Evolutionary conservation across 2,888 invertebrate genomes (phyloP).

Genomic region (Apamea epomidion): DNA sequence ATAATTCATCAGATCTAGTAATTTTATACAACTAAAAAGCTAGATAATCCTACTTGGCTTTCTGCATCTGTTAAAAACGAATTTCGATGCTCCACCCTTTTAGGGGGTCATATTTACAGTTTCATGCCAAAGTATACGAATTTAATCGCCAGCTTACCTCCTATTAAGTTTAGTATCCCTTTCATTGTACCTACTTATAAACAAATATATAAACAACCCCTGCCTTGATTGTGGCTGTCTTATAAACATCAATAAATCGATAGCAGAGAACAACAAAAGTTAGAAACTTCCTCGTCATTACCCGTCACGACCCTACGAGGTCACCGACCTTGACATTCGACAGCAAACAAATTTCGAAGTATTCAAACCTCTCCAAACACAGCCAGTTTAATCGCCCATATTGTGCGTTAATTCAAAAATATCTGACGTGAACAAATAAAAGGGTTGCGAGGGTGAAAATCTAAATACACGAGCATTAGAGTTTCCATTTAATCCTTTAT

Average conservation of each 20-base stretch:
- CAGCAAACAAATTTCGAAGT: constrained; percentile 69
- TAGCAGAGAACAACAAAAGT: constrained; percentile 59
- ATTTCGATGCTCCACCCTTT: background rate
- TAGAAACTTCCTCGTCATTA: constrained; percentile 62
- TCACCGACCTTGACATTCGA: constrained; percentile 79
- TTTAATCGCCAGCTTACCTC: background rate
- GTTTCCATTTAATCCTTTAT: constrained; percentile 82
- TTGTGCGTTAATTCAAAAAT: constrained; percentile 80
- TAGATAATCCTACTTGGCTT: background rate
- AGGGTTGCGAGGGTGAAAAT: constrained; percentile 77
- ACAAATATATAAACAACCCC: background rate
- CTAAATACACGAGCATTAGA: constrained; percentile 85
- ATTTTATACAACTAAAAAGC: background rate
- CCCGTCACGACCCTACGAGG: constrained; percentile 69
- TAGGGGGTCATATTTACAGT: background rate
- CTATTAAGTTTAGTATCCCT: background rate
- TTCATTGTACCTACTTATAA: background rate
- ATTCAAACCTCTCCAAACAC: constrained; percentile 66
- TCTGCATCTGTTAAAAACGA: background rate
- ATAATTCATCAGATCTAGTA: no score
- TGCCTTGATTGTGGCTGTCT: background rate
- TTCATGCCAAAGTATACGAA: background rate
- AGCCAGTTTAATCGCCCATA: constrained; percentile 74
- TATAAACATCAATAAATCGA: constrained; percentile 47
- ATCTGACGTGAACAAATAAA: constrained; percentile 78